Conservation (phyloP, 2,888 invertebrate species). For the Spialia ferax region DNA sequence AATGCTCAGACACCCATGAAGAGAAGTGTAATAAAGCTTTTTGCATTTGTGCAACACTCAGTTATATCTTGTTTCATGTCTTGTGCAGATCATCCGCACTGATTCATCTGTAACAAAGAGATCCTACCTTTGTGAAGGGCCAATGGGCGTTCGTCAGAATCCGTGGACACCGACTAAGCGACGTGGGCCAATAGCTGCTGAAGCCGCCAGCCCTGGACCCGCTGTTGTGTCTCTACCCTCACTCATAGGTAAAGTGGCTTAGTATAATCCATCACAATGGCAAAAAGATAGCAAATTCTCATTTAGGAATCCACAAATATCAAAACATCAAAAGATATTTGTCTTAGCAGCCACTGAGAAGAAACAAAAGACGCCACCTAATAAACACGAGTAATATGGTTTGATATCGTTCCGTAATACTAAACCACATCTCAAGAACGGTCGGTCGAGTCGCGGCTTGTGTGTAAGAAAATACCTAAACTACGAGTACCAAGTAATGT, state of each 20-base stretch:
- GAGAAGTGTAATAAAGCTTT: background rate
- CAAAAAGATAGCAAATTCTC: background rate
- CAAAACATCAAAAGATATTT: no score
- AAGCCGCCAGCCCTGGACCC: constrained; percentile 94
- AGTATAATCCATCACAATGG: background rate
- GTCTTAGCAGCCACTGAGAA: background rate
- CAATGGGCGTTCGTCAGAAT: constrained; percentile 92
- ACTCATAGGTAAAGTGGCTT: constrained; percentile 89
- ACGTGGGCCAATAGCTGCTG: constrained; percentile 91
- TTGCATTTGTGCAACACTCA: background rate
- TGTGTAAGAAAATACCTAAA: constrained; percentile 13
- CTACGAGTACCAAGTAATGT: background rate
- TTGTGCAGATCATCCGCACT: background rate
- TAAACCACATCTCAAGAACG: constrained; percentile 35
- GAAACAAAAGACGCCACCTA: background rate
- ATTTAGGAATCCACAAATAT: background rate
- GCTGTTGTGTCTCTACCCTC: constrained; percentile 94
- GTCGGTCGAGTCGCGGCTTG: background rate
- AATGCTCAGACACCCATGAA: no score
- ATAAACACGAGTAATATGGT: background rate
- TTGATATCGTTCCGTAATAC: constrained; percentile 27
- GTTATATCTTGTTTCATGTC: constrained; percentile 13
- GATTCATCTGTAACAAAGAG: background rate
- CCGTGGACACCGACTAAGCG: constrained; percentile 92
- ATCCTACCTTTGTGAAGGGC: constrained; percentile 60